Evolutionary conservation across 2,888 invertebrate species (phyloP), one percentile per base, ranked within the genome.

Genomic region (Diarsia rubi): DNA sequence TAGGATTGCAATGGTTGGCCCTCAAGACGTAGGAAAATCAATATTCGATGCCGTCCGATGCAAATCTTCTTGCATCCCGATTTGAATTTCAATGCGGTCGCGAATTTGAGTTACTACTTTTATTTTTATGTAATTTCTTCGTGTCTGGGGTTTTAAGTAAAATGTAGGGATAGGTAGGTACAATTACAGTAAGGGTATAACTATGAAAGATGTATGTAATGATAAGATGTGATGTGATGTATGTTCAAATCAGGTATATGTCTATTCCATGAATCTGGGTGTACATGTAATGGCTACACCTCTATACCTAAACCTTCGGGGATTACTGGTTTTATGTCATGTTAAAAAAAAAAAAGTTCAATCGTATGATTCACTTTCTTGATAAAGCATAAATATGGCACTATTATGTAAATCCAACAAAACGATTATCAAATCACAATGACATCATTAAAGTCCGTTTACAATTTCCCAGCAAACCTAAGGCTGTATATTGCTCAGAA

Each of bases 21-120:
- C 95, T 95, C 93, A 96, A 96, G 96, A 96, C 92, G 95, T 88
- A 90, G 89, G 93, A 95, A 96, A 96, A 96, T 96, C 96, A 95
- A 96, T 96, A 96, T 93, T 91, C 95, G 93, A 96, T 93, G 94
- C 93, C 91, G 92, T 89, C 91, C 93, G 92, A 95, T 96, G 96
- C 96, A 96, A 96, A 96, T 95, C 94, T 92, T 85, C 91, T 91
- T 94, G 95, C 96, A 95, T 94, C 93, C 90, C 91, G 88, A 95
- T 95, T 96, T 94, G 95, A 95, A 96, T 95, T 95, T 94, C 95
- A 95, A 95, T 95, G 93, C 90, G 90, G 88, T 90, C 87, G 88
- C 89, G 91, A 94, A 92, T 93, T 94, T 93, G 91, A 93, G 90
- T 90, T 91, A 90, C 89, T 90, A 88, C 80, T 91, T 93, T 91